Conservation (phyloP, 2,113 vertebrate species). For the Scartelaos histophorus region DNA sequence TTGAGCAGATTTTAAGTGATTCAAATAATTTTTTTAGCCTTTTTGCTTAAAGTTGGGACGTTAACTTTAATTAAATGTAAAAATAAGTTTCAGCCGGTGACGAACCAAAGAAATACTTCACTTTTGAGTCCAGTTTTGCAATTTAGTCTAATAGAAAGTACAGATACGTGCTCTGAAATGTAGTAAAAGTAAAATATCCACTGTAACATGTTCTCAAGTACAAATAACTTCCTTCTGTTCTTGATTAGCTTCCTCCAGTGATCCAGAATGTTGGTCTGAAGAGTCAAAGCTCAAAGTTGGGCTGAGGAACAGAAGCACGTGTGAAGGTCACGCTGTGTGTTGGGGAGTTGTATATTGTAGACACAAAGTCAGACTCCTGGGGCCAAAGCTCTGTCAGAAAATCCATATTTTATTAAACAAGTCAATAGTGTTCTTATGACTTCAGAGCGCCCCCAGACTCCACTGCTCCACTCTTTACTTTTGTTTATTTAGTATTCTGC, state of each 20-base stretch:
- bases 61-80: too few species aligned
- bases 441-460: conserved; percentile 24
- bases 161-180: too few species aligned
- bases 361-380: conserved; percentile 27
- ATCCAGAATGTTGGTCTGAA: not conserved
- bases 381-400: conserved; percentile 31
- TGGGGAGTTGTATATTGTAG: conserved; percentile 19
- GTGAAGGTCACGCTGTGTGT: conserved; percentile 44
- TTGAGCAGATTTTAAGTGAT: too few species aligned
- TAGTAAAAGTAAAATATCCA: too few species aligned
- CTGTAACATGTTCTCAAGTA: too few species aligned
- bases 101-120: too few species aligned
- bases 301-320: conserved; percentile 5
- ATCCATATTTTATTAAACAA: conserved; percentile 53
- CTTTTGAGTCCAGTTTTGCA: too few species aligned
- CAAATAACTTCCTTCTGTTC: too few species aligned
- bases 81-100: too few species aligned
- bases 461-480: conserved; percentile 10
- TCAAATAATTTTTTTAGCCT: too few species aligned
- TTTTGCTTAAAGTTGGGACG: too few species aligned
- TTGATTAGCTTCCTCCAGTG: not conserved
- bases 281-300: not conserved
- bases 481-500: conserved; percentile 1
- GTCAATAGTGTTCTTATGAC: conserved; percentile 36
- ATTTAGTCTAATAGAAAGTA: too few species aligned